A percentile compares a stretch with the other conserved stretches of the same genome.
Conservation (phyloP, 2,888 invertebrate genomes). For the Lycaena phlaeas region DNA sequence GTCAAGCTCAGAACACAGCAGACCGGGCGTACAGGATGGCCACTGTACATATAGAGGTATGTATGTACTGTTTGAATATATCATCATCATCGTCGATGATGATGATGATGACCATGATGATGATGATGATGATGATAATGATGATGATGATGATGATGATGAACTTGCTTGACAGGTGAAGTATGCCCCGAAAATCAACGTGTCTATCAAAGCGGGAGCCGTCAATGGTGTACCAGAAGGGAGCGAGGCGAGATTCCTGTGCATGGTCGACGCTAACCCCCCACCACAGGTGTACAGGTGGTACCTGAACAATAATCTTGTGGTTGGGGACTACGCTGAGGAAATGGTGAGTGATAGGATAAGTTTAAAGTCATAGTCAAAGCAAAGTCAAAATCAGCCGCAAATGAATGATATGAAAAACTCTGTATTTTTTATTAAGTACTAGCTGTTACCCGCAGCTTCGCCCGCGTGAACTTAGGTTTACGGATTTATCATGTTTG, state of each 20-base stretch:
- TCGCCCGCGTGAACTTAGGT: no score
- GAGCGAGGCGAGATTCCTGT: conserved; percentile 57
- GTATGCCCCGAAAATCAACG: conserved; percentile 89
- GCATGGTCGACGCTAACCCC: conserved; percentile 93
- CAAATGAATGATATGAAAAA: no score
- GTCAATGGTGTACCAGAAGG: conserved; percentile 45
- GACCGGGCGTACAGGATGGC: conserved; percentile 89
- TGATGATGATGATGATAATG: no score
- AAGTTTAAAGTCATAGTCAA: no score
- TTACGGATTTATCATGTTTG: no score
- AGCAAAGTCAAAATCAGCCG: no score
- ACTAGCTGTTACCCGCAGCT: no score
- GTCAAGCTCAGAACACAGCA: conserved; percentile 93
- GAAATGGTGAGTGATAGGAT: conserved; percentile 80
- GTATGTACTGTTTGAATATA: no score
- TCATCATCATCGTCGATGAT: no score
- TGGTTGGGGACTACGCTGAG: conserved; percentile 86
- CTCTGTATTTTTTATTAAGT: no score
- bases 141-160: no score
- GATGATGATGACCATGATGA: no score
- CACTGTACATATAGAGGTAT: conserved; percentile 86
- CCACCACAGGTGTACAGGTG: conserved; percentile 84
- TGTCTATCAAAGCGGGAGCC: conserved; percentile 45
- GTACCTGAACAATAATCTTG: conserved; percentile 88
- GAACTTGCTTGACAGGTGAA: conserved; percentile 90